Conservation (phyloP, 2,113 vertebrate species). For the Dryoscopus gambensis region DNA sequence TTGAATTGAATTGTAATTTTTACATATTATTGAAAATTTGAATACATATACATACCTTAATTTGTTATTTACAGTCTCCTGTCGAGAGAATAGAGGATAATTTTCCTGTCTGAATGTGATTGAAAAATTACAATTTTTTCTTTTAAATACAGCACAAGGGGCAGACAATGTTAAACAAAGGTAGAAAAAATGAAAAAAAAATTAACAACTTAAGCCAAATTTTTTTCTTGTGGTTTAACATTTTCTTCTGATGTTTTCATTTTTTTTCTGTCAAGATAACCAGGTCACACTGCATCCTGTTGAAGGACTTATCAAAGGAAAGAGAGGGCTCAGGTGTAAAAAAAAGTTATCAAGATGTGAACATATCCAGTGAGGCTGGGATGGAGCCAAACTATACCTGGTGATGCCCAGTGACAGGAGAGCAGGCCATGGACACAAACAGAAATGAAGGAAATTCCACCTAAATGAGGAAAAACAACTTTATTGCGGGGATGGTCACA, state of each 20-base stretch:
- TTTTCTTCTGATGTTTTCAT: not conserved
- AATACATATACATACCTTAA: not conserved
- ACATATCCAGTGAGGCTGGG: not conserved
- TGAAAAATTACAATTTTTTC: not conserved
- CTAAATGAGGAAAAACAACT: not conserved
- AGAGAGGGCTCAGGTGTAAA: not conserved
- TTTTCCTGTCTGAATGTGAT: not conserved
- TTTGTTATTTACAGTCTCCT: not conserved
- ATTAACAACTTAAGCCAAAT: not conserved
- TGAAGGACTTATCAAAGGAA: not conserved
- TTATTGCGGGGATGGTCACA: not conserved
- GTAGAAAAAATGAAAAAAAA: not conserved
- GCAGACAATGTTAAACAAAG: not conserved
- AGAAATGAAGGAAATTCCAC: not conserved
- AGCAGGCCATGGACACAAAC: not conserved
- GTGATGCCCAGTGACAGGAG: not conserved
- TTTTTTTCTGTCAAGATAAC: not conserved
- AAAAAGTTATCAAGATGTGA: not conserved
- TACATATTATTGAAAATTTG: not conserved
- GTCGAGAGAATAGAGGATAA: not conserved
- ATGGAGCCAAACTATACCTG: not conserved
- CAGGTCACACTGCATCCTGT: not conserved
- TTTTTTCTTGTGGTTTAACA: not conserved
- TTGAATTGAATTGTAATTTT: not conserved
- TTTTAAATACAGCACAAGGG: not conserved